Evolutionary conservation across 2,888 invertebrate species (phyloP), one percentile per base, ranked within the genome.

Genomic region (Leistus spinibarbis): DNA sequence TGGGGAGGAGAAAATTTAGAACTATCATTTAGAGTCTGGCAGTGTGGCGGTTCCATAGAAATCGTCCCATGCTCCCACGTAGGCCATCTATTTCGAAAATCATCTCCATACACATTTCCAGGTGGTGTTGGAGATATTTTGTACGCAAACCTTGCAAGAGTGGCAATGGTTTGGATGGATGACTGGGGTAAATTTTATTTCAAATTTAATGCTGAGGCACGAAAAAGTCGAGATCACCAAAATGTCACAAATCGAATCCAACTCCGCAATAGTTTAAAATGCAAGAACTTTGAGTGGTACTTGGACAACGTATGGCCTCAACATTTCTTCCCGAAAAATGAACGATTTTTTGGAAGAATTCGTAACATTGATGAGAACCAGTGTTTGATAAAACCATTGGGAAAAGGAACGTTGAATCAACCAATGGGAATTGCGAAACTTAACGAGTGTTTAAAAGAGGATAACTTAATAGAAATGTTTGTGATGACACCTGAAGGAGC

Each of bases 1-100:
- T 99, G 99, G 99, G 99, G 99, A 3, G 99, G 97, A 0, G 99
- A 99, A 85, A 99, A 99, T 85, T 88, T 99, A 53, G 99, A 99
- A 86, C 89, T 99, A 84, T 98, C 98, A 0, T 98, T 99, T 70
- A 90, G 98, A 79, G 95, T 96, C 0, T 98, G 98, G 98, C 95
- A 96, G 83, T 98, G 98, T 81, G 97, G 97, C 0, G 97, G 97
- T 0, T 89, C 91, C 76, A 91, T 98, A 0, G 94, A 97, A 86
- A 97, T 97, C 67, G 94, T 93, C 0, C 95, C 97, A 0, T 98
- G 97, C 82, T 96, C 96, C 0, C 93, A 96, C 82, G 97, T 98
- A 0, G 98, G 97, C 0, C 98, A 98, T 84, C 90, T 98, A 22
- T 98, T 98, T 82, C 89, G 97, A 67, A 93, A 94, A 84, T 93